Base-by-base conservation (phyloP, 2,888 invertebrate species). In the Agonopterix subpropinquella region DNA sequence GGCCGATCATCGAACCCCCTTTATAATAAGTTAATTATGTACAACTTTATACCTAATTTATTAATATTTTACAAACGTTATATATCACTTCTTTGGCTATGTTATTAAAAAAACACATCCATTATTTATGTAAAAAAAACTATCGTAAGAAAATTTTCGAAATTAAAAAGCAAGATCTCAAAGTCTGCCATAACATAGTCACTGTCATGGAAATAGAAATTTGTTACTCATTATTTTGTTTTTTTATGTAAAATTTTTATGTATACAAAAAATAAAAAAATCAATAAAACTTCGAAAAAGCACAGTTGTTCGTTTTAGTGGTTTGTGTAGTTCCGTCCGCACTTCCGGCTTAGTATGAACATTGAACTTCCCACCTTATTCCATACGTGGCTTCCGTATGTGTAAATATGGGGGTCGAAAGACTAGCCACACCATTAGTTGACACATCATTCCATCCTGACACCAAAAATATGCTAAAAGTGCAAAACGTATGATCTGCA, bases 161-260 rank as follows among this genome's bases (percentile, higher is more conserved):
- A 28, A 28, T 28, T 28, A 28, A 28, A 28, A 64, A 60, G 62
- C 61, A 77, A 78, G 75, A 76, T 77, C 77, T 76, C 76, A 77
- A 78, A 81, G 81, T 82, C 83, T 83, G 83, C 75, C 70, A 73
- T 73, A 78, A 82, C 87, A 87, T 87, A 87, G 88, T 87, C 82
- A 85, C 78, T 80, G 83, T 81, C 80, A 73, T 63, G 64, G 64
- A 77, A 71, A 73, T 71, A 57, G 73, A 78, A 59, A 58, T 73
- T 77, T 82, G 77, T 81, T 81, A 80, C 65, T 63, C 43, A 44
- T 36, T 65, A 70, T 58, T 73, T 72, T 76, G 77, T 78, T 83
- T 84, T 78, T 80, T 73, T 80, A 78, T 57, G 68, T 70, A 67
- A 67, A 73, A 79, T 81, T 82, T 84, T 78, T 84, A 81, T 85